Conservation (phyloP, 2,888 invertebrate genomes). For the Acanthoscelides obtectus region DNA sequence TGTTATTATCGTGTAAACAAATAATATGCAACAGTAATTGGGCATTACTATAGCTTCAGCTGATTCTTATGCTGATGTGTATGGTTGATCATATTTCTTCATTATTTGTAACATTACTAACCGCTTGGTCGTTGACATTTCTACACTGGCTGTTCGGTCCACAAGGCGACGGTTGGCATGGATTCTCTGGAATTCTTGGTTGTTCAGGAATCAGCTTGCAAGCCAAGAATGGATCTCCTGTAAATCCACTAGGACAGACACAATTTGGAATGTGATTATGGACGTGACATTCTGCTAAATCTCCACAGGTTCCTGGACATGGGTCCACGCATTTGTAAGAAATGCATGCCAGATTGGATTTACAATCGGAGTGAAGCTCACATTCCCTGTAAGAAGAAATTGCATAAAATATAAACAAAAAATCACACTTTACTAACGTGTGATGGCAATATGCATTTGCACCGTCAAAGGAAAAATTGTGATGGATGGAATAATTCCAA, state of each 20-base stretch:
- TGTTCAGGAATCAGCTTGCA: slow-evolving; percentile 57
- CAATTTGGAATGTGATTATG: slow-evolving; percentile 76
- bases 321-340: slow-evolving; percentile 81
- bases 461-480: no score
- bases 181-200: slow-evolving; percentile 54
- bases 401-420: background rate
- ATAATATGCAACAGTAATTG: no score
- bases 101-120: background rate
- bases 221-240: slow-evolving; percentile 79
- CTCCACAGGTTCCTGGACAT: slow-evolving; percentile 79
- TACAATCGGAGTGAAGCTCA: slow-evolving; percentile 72
- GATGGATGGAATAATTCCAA: background rate
- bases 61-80: no score
- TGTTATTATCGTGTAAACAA: no score
- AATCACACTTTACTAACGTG: background rate
- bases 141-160: slow-evolving; percentile 85
- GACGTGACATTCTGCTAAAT: slow-evolving; percentile 72
- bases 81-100: no score
- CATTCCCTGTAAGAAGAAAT: slow-evolving; percentile 57
- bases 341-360: slow-evolving; percentile 68
- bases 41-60: no score
- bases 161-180: slow-evolving; percentile 80
- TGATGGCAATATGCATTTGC: no score
- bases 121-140: slow-evolving; percentile 72
- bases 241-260: slow-evolving; percentile 67